Base-by-base conservation (phyloP, 2,797 vertebrate species). In the Serranus cabrilla region DNA sequence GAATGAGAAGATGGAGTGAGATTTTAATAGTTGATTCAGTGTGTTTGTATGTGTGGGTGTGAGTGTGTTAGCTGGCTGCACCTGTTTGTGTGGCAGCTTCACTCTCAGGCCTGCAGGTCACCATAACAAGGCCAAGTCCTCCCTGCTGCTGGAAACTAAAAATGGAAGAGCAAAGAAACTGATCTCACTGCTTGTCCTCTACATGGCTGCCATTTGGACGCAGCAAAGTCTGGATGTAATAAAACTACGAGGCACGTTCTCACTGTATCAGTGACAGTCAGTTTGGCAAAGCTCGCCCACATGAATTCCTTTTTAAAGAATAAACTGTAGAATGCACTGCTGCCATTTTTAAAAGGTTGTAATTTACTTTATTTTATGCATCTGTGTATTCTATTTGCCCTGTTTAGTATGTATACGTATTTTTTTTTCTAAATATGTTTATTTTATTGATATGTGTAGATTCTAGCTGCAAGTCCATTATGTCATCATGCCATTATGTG, bases 91-190 rank as follows among this genome's bases (percentile, higher is more conserved):
- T 39, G 21, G 45, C 52, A 50, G 34, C 60, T 73, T 61, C 39
- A 71, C 76, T 80, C 47, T 4, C 62, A 49, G 61, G 21, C 73
- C 66, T 67, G 46, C 51, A 85, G 62, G 76, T 71, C 79, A 58
- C 55, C 60, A 51, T 52, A 63, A 86, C 78, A 84, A 56, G 81
- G 74, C 74, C 69, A 78, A 68, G 78, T 78, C 75, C 11, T 16
- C 50, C 59, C 81, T 80, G 49, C 71, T 68, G 42, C 50, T 43
- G 40, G 52, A 65, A 80, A 84, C 93, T 93, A 94, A 91, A 92
- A 92, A 92, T 89, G 89, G 91, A 94, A 83, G 80, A 4, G 17
- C 40, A 77, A 61, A 71, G 83, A 82, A 91, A 85, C 79, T 77
- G 88, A 91, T 88, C 83, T 67, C 58, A 64, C 5, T 63, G 40